phyloP scores from a whole-genome alignment of 2,888 invertebrate genomes.

The Diogma glabrata region DNA sequence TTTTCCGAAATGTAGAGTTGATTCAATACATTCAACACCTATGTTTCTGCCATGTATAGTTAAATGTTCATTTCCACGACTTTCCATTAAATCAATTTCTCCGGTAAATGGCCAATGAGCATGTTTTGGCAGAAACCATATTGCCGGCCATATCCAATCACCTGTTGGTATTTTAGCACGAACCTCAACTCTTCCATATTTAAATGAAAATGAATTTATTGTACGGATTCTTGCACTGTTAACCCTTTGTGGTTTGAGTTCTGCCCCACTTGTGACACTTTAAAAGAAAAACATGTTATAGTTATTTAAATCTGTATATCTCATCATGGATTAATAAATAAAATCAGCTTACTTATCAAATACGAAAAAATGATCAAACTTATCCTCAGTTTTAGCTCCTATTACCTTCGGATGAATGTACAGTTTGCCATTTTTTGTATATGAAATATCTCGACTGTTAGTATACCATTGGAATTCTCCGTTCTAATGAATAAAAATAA shows the following conservation, averaged over 20 bases:
- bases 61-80: slow-evolving; percentile 49
- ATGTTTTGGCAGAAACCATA: slow-evolving; percentile 60
- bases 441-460: slow-evolving; percentile 54
- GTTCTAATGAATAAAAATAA: slow-evolving; percentile 35
- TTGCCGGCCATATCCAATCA: slow-evolving; percentile 52
- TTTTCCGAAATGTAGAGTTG: slow-evolving; percentile 58
- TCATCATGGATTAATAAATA: slow-evolving; percentile 44
- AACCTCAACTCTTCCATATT: slow-evolving; percentile 51
- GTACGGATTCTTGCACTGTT: slow-evolving; percentile 55
- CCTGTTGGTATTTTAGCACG: slow-evolving; percentile 57
- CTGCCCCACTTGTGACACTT: no score
- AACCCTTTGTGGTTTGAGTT: no score
- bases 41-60: slow-evolving; percentile 39
- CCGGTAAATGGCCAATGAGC: slow-evolving; percentile 60
- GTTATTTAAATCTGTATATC: slow-evolving; percentile 48
- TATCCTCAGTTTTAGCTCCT: slow-evolving; percentile 42
- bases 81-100: slow-evolving; percentile 58
- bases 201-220: slow-evolving; percentile 49
- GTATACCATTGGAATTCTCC: slow-evolving; percentile 61
- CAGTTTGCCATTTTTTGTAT: slow-evolving; percentile 39
- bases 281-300: no score
- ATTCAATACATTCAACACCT: slow-evolving; percentile 45
- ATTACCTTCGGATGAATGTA: slow-evolving; percentile 50
- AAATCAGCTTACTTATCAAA: slow-evolving; percentile 47
- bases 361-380: slow-evolving; percentile 40